Conservation (phyloP, 2,113 vertebrate genomes). For the Semicossyphus pulcher region DNA sequence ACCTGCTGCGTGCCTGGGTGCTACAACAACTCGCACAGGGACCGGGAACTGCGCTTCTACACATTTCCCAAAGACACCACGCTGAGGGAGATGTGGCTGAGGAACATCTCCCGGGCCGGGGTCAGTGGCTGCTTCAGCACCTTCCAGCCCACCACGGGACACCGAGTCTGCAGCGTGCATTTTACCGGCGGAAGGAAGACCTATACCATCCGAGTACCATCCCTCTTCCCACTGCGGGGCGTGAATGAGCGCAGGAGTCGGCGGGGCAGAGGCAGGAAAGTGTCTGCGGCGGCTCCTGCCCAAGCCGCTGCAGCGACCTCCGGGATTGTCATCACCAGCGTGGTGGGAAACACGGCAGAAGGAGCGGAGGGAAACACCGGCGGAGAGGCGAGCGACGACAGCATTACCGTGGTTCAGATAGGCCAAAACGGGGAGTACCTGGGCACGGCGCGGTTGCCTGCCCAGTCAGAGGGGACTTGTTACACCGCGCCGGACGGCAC, state of each 20-base stretch:
- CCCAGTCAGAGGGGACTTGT: conserved; percentile 74
- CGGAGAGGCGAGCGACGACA: conserved; percentile 76
- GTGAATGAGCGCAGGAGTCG: conserved; percentile 92
- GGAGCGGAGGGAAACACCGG: conserved; percentile 73
- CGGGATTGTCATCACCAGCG: conserved; percentile 70
- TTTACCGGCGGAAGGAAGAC: conserved; percentile 97
- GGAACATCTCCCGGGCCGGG: conserved; percentile 96
- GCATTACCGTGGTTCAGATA: conserved; percentile 82
- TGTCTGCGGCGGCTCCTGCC: conserved; percentile 57
- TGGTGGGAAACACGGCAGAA: conserved; percentile 69
- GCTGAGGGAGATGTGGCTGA: conserved; percentile 93
- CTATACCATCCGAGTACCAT: conserved; percentile 94
- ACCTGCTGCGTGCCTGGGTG: conserved; percentile 88
- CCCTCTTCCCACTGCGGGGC: conserved; percentile 93
- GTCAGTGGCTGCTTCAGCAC: conserved; percentile 98
- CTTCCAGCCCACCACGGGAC: conserved; percentile 96
- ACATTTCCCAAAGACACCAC: conserved; percentile 95
- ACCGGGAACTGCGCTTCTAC: conserved; percentile 96
- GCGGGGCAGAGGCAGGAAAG: conserved; percentile 80
- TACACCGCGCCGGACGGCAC: conserved; percentile 40
- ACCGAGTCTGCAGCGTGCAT: conserved; percentile 96
- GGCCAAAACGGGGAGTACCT: conserved; percentile 85
- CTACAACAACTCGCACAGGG: conserved; percentile 97
- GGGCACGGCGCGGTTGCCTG: conserved; percentile 88
- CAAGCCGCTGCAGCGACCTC: conserved; percentile 66